Evolutionary conservation across 2,888 invertebrate genomes (phyloP).

Genomic region (Clusia tigrina): DNA sequence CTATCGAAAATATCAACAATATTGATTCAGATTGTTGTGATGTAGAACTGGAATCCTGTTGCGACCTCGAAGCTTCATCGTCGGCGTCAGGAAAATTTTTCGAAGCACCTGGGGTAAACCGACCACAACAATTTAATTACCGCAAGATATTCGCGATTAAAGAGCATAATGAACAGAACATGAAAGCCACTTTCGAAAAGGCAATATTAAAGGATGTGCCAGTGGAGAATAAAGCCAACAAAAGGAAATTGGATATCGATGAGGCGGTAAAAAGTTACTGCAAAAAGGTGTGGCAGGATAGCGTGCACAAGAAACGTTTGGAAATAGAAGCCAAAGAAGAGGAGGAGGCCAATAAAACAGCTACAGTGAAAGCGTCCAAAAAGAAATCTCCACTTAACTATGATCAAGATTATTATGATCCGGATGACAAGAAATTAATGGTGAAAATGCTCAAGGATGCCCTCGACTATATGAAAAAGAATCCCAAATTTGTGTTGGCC

Average conservation of each 20-base stretch:
- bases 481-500: slow-evolving; percentile 54
- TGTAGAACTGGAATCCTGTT: too few relatives aligned
- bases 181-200: too few relatives aligned
- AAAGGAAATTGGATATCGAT: too few relatives aligned
- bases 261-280: slow-evolving; percentile 34
- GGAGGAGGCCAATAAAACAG: slow-evolving; percentile 11
- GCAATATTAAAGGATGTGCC: too few relatives aligned
- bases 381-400: too few relatives aligned
- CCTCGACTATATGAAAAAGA: slow-evolving; percentile 43
- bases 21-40: too few relatives aligned
- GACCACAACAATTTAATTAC: slow-evolving; percentile 43
- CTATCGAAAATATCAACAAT: too few relatives aligned
- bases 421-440: slow-evolving; percentile 47
- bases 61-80: too few relatives aligned
- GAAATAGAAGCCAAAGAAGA: too few relatives aligned
- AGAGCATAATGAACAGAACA: neutral
- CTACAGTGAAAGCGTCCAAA: too few relatives aligned
- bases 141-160: slow-evolving; percentile 41
- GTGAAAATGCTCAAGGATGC: slow-evolving; percentile 44
- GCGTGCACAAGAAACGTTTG: too few relatives aligned
- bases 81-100: slow-evolving; percentile 34
- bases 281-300: slow-evolving; percentile 31
- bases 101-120: slow-evolving; percentile 23
- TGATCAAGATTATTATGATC: slow-evolving; percentile 39
- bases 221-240: too few relatives aligned